Conservation (phyloP, 2,888 invertebrate species). For the Synanthedon myopaeformis region DNA sequence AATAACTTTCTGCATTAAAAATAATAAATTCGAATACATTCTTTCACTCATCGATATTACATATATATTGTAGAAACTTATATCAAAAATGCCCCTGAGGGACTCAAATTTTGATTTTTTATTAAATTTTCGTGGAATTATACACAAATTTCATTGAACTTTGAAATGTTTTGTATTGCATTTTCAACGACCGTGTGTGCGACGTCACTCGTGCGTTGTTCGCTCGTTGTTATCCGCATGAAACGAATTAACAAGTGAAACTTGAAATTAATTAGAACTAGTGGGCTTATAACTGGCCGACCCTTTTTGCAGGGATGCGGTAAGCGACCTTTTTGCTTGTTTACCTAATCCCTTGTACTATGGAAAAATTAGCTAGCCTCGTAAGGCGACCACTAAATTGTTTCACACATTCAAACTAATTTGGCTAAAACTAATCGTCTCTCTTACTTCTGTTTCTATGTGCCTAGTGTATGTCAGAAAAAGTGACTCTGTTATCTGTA, state of each 20-base stretch:
- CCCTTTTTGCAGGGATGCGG: constrained; percentile 28
- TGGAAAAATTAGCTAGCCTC: constrained; percentile 11
- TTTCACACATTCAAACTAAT: neutral
- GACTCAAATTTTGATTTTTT: too few relatives aligned
- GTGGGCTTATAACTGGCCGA: constrained; percentile 35
- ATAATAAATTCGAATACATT: too few relatives aligned
- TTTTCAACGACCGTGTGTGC: constrained; percentile 9
- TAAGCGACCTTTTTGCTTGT: constrained; percentile 14
- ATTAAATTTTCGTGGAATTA: too few relatives aligned
- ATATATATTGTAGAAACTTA: too few relatives aligned
- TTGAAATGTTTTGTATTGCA: neutral
- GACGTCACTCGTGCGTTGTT: constrained; percentile 10
- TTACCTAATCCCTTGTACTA: constrained; percentile 12
- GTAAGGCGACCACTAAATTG: neutral
- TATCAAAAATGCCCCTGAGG: too few relatives aligned
- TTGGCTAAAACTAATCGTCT: neutral
- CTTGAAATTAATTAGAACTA: constrained; percentile 55
- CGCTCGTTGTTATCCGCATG: constrained; percentile 23
- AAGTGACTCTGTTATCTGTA: too few relatives aligned
- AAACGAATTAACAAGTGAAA: constrained; percentile 52
- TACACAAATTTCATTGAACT: too few relatives aligned
- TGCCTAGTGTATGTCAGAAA: too few relatives aligned
- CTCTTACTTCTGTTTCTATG: too few relatives aligned
- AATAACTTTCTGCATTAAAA: too few relatives aligned
- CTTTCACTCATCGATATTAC: too few relatives aligned